A percentile compares a stretch with the other conserved stretches of the same genome.
Conservation (phyloP, 1,140 invertebrate species). For the Drosophila gunungcola region DNA sequence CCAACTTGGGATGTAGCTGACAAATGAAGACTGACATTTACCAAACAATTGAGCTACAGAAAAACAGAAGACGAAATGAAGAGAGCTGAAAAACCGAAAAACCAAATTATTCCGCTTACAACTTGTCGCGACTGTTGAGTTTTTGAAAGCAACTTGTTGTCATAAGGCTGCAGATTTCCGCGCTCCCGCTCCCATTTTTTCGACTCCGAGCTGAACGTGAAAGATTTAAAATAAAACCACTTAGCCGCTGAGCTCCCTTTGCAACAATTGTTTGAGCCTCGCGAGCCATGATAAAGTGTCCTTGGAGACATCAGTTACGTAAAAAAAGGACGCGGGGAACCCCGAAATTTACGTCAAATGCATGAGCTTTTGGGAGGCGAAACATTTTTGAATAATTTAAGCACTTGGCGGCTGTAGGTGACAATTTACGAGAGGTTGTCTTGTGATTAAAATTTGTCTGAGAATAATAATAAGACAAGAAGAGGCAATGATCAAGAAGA, state of each 20-base stretch:
- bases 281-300: constrained; percentile 64
- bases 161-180: constrained; percentile 54
- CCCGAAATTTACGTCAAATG: constrained; percentile 29
- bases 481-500: too few species aligned
- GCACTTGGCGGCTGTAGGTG: constrained; percentile 15
- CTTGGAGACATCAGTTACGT: constrained; percentile 39
- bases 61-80: constrained; percentile 16
- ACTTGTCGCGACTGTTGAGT: constrained; percentile 78
- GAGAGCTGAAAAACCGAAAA: constrained; percentile 60
- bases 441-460: constrained; percentile 1
- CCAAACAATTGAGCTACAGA: constrained; percentile 69
- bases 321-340: neutral
- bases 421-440: neutral
- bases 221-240: constrained; percentile 84
- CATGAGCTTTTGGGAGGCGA: neutral
- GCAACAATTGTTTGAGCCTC: constrained; percentile 71
- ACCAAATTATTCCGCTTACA: constrained; percentile 60
- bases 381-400: constrained; percentile 32
- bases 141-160: constrained; percentile 83
- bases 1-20: constrained; percentile 65
- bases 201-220: constrained; percentile 51
- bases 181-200: constrained; percentile 6
- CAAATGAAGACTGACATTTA: constrained; percentile 84
- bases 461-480: neutral
- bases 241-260: constrained; percentile 70